Conservation (phyloP, 2,113 vertebrate species). For the Leucopternis melanops region DNA sequence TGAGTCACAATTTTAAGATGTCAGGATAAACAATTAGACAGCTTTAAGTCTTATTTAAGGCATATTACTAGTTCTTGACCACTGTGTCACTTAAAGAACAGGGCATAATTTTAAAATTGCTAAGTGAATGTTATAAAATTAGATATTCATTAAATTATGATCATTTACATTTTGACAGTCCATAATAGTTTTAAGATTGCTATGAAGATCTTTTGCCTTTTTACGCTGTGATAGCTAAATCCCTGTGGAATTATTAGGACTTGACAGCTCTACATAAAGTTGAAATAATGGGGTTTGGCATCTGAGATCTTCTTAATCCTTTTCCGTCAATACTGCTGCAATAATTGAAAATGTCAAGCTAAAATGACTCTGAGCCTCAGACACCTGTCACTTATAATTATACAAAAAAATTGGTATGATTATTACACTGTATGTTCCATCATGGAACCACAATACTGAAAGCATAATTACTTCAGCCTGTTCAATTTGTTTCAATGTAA, state of each 20-base stretch:
- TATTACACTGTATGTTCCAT: conserved; percentile 8
- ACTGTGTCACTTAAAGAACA: neutral
- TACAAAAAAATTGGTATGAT: conserved; percentile 29
- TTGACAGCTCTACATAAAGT: conserved; percentile 65
- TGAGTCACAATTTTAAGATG: neutral
- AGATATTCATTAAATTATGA: neutral
- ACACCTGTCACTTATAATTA: conserved; percentile 66
- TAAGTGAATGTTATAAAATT: conserved; percentile 16
- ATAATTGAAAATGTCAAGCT: conserved; percentile 67
- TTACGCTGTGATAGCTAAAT: conserved; percentile 7
- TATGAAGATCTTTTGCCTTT: conserved; percentile 38
- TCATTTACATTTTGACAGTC: conserved; percentile 38
- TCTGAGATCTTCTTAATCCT: conserved; percentile 54
- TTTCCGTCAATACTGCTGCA: conserved; percentile 60
- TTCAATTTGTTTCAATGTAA: neutral
- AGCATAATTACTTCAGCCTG: conserved; percentile 9
- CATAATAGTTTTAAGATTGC: conserved; percentile 43
- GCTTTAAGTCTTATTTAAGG: neutral
- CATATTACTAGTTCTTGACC: neutral
- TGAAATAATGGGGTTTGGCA: conserved; percentile 69
- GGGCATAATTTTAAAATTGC: conserved; percentile 14
- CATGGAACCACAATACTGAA: conserved; percentile 11
- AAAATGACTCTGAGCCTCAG: conserved; percentile 60
- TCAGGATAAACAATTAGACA: neutral
- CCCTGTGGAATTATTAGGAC: conserved; percentile 46